These are phyloP conservation scores for Eulithis testata DNA, from an alignment of 2,888 invertebrate species.

Conservation along the genomic window DNA sequence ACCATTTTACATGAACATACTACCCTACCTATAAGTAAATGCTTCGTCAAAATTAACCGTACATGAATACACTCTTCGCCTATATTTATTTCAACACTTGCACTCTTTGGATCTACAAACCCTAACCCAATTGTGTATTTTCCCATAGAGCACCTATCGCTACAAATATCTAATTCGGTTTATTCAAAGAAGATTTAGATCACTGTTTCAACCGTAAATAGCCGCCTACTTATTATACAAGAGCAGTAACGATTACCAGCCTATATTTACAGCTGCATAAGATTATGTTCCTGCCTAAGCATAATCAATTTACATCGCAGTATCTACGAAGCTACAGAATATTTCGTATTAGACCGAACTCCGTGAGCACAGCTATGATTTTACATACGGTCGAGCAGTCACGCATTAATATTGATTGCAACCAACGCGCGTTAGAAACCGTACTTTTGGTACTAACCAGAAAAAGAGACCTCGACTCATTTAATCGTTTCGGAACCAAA, in stretches of 20 bases:
- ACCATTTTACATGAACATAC: too few species aligned
- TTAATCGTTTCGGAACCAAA: too few species aligned
- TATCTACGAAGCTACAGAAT: constrained; percentile 59
- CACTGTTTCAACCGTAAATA: constrained; percentile 38
- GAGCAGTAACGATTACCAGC: constrained; percentile 49
- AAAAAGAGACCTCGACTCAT: too few species aligned
- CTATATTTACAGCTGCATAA: constrained; percentile 53
- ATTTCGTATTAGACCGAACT: constrained; percentile 42
- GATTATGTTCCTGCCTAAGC: constrained; percentile 54
- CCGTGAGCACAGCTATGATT: neutral
- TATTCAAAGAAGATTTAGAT: constrained; percentile 34
- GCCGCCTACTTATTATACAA: constrained; percentile 35
- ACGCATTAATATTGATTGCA: constrained; percentile 10
- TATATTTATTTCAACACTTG: too few species aligned
- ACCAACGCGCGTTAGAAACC: constrained; percentile 3
- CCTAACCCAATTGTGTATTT: constrained; percentile 3
- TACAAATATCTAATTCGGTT: constrained; percentile 17
- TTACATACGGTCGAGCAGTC: constrained; percentile 10
- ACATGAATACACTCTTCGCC: too few species aligned
- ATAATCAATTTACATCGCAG: constrained; percentile 65
- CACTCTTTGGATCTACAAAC: neutral
- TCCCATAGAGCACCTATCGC: constrained; percentile 19
- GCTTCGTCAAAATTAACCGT: too few species aligned
- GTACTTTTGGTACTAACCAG: too few species aligned
- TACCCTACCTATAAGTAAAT: too few species aligned